Evolutionary conservation across 2,113 vertebrate genomes (phyloP), one percentile per base, ranked within the genome.

Genomic region (Taxidea taxus): DNA sequence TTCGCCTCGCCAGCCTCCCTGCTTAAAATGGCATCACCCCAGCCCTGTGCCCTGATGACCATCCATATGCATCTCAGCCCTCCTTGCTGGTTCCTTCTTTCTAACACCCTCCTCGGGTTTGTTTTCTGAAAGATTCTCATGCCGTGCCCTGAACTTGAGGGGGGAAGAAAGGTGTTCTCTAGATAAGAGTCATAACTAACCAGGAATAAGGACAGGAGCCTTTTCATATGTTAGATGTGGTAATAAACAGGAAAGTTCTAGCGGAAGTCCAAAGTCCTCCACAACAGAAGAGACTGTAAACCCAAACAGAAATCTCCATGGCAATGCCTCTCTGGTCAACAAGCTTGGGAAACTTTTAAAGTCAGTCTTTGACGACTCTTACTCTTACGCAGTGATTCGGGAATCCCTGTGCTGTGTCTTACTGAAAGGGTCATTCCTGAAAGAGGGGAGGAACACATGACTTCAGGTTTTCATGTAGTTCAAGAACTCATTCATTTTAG

Each of bases 201-300:
- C 49, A 85, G 58, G 72, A 89, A 62, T 56, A 54, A 87, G 2
- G 58, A 77, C 13, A 77, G 54, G 20, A 37, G 62, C 6, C 64
- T 68, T 94, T 91, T 92, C 20, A 31, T 29, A 66, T 42, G 66
- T 56, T 39, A 90, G 74, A 39, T 60, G 51, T 49, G 27, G 66
- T 89, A 70, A 72, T 3, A 70, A 37, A 39, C 16, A 8, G 83
- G 31, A 72, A 27, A 78, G 81, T 54, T 12, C 62, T 49, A 49
- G 62, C 0, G 2, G 84, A 94, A 96, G 97, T 98, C 39, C 97
- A 92, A 97, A 97, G 96, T 98, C 92, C 90, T 42, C 1, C 2
- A 60, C 49, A 97, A 96, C 3, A 87, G 81, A 34, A 83, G 15
- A 62, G 29, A 83, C 77, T n/a, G 70, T 56, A 85, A 96, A 85